Conservation (phyloP, 2,888 invertebrate species). For the Autographa pulchrina region DNA sequence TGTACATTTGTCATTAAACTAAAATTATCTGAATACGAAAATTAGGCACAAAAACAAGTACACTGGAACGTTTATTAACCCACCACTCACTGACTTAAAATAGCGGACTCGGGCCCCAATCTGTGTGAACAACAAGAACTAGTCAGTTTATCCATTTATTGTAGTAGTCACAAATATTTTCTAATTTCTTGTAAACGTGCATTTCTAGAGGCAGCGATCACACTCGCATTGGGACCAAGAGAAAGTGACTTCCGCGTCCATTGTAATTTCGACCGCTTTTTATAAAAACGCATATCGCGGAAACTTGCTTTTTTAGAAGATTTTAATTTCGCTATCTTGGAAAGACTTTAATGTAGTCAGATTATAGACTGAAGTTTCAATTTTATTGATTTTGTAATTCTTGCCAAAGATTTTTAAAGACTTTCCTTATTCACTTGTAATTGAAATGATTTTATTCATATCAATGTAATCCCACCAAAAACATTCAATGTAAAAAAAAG, state of each 20-base stretch:
- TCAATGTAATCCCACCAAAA: too few relatives aligned
- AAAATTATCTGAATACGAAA: too few relatives aligned
- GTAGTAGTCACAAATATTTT: not conserved
- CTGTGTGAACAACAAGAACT: not conserved
- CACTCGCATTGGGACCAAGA: conserved; percentile 29
- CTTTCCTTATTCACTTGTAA: not conserved
- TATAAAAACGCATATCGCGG: conserved; percentile 57
- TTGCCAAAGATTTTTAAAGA: not conserved
- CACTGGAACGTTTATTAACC: too few relatives aligned
- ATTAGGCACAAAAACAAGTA: too few relatives aligned
- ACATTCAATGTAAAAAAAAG: too few relatives aligned
- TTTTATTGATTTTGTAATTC: conserved; percentile 15
- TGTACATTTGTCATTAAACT: too few relatives aligned
- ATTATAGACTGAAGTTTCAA: conserved; percentile 8
- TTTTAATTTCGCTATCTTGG: conserved; percentile 45
- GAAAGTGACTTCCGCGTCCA: conserved; percentile 55
- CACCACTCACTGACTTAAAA: too few relatives aligned
- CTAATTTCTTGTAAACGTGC: conserved; percentile 4
- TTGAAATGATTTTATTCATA: too few relatives aligned
- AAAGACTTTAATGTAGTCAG: conserved; percentile 19
- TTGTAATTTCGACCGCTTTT: conserved; percentile 58
- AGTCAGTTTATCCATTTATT: not conserved
- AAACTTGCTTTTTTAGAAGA: conserved; percentile 53
- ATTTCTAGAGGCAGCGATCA: conserved; percentile 41
- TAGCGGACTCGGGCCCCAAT: too few relatives aligned